Conservation (phyloP, 2,888 invertebrate species). For the Caenorhabditis sp. region DNA sequence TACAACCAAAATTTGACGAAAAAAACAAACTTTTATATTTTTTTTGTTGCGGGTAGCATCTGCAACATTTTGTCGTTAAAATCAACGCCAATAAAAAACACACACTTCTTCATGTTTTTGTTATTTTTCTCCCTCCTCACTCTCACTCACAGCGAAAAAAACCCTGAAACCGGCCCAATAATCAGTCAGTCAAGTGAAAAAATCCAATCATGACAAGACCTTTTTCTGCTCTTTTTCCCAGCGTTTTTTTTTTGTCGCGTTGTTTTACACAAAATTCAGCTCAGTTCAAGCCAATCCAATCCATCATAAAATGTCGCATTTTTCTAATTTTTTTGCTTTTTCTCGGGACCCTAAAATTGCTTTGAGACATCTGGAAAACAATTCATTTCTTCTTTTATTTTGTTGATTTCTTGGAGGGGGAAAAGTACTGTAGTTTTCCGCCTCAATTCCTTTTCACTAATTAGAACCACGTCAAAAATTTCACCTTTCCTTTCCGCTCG, state of each 20-base stretch:
- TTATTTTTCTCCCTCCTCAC: too few relatives aligned
- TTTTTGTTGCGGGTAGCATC: neutral
- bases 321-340: neutral
- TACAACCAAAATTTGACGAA: neutral
- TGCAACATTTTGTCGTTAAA: slow-evolving; percentile 3
- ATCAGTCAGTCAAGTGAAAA: too few relatives aligned
- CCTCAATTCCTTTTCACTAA: too few relatives aligned
- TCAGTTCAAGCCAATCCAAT: neutral
- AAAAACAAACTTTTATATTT: neutral
- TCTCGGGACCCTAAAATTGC: too few relatives aligned
- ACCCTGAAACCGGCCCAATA: too few relatives aligned
- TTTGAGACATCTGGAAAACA: too few relatives aligned
- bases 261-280: neutral
- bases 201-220: neutral
- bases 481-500: too few relatives aligned
- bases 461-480: too few relatives aligned
- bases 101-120: neutral
- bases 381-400: too few relatives aligned
- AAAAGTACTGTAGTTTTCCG: too few relatives aligned
- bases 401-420: too few relatives aligned
- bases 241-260: neutral
- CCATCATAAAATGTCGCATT: neutral
- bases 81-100: neutral
- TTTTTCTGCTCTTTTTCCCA: neutral
- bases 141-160: too few relatives aligned